These are phyloP conservation scores for Melinaea marsaeus DNA, from an alignment of 2,888 invertebrate species.

Conservation along the genomic window DNA sequence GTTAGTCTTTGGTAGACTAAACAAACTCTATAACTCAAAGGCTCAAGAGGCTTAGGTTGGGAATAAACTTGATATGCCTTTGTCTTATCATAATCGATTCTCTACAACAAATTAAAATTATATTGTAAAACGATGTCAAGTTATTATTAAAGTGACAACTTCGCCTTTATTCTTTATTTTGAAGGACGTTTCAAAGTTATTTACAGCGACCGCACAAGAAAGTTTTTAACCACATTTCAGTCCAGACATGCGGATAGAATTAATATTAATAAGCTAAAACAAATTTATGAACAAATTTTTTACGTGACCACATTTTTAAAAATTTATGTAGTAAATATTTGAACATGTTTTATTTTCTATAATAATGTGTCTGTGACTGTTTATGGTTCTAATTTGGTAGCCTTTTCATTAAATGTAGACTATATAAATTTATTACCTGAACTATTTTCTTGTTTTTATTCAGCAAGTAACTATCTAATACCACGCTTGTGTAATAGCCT, in stretches of 20 bases:
- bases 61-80: no score
- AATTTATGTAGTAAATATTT: neutral
- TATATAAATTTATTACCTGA: no score
- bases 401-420: no score
- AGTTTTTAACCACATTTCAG: conserved; percentile 4
- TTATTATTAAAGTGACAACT: neutral
- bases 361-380: neutral
- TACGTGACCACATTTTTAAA: conserved; percentile 3
- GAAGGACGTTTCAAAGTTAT: neutral
- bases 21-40: no score
- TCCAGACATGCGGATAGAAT: conserved; percentile 3
- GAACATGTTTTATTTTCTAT: neutral
- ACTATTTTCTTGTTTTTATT: no score
- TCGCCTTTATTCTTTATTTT: neutral
- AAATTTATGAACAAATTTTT: conserved; percentile 5
- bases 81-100: neutral
- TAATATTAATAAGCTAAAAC: conserved; percentile 5
- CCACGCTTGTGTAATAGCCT: neutral
- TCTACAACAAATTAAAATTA: neutral
- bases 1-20: neutral
- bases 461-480: no score
- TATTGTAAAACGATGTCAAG: neutral
- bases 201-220: conserved; percentile 4
- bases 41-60: no score
- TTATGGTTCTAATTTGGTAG: neutral